These are phyloP conservation scores for Dryococelus australis DNA, from an alignment of 2,888 invertebrate genomes.

Conservation along the genomic window DNA sequence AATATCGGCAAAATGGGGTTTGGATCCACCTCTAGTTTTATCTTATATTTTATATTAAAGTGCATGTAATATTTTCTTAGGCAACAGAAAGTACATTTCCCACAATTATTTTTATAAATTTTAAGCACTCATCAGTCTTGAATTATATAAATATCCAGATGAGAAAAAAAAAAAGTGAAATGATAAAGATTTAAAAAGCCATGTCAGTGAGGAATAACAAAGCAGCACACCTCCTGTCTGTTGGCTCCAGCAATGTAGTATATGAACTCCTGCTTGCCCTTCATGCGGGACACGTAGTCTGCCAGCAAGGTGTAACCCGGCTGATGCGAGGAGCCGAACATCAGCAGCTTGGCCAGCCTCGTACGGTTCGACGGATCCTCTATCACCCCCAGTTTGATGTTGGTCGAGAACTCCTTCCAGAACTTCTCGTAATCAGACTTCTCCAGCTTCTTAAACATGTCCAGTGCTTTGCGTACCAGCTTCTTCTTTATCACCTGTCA, in stretches of 20 bases:
- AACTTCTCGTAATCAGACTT: conserved; percentile 89
- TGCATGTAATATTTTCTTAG: too few species aligned
- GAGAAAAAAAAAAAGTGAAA: too few species aligned
- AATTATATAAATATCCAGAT: too few species aligned
- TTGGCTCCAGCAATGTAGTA: conserved; percentile 95
- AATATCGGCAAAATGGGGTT: too few species aligned
- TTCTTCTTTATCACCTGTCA: conserved; percentile 93
- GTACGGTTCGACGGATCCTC: conserved; percentile 98
- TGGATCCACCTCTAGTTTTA: too few species aligned
- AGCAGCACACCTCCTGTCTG: conserved; percentile 70
- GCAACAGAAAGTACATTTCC: too few species aligned
- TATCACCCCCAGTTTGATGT: conserved; percentile 95
- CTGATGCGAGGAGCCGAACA: conserved; percentile 84
- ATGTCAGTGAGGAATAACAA: too few species aligned
- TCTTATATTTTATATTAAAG: too few species aligned
- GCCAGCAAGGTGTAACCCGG: conserved; percentile 74
- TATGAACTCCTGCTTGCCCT: conserved; percentile 91
- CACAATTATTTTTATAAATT: too few species aligned
- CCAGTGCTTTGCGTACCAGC: conserved; percentile 93
- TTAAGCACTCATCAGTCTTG: too few species aligned
- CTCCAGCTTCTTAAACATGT: conserved; percentile 97
- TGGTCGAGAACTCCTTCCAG: conserved; percentile 99
- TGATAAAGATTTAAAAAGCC: too few species aligned
- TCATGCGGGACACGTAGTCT: conserved; percentile 95
- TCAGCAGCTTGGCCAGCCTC: conserved; percentile 91